A percentile compares a stretch with the other conserved stretches of the same genome.
These are phyloP conservation scores for Bombyx mandarina DNA, from an alignment of 1,140 invertebrate genomes.

Conservation along the genomic window DNA sequence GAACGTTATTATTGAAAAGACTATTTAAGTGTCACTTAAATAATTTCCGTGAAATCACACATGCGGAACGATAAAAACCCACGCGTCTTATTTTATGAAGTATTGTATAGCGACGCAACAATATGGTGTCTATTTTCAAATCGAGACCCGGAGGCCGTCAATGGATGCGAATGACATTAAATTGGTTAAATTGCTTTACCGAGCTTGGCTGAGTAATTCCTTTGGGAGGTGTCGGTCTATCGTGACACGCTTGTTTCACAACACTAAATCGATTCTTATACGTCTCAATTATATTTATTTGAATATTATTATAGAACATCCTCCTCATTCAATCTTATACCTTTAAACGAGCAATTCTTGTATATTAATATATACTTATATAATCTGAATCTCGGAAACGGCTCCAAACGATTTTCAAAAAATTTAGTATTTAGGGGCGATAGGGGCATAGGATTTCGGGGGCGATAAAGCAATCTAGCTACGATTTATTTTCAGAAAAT, in stretches of 20 bases:
- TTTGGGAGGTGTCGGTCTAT: slow-evolving; percentile 37
- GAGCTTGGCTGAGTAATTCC: slow-evolving; percentile 45
- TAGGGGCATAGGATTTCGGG: too few species aligned
- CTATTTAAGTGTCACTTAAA: too few species aligned
- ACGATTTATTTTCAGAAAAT: too few species aligned
- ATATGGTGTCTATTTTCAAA: slow-evolving; percentile 63
- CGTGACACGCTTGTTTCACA: slow-evolving; percentile 11
- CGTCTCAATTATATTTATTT: slow-evolving; percentile 11
- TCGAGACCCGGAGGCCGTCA: slow-evolving; percentile 58
- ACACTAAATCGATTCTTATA: slow-evolving; percentile 23
- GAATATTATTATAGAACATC: not conserved
- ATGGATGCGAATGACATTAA: slow-evolving; percentile 63
- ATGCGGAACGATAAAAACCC: too few species aligned
- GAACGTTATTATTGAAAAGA: too few species aligned
- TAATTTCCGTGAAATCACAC: too few species aligned
- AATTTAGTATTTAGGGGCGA: too few species aligned
- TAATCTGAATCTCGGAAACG: not conserved
- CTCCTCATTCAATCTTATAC: not conserved
- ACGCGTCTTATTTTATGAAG: too few species aligned
- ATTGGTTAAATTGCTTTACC: slow-evolving; percentile 66
- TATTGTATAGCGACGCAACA: slow-evolving; percentile 22
- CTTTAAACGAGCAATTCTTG: too few species aligned
- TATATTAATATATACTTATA: not conserved
- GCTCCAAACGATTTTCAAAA: too few species aligned
- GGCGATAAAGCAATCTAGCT: too few species aligned